Evolutionary conservation across 2,797 vertebrate genomes (phyloP), one percentile per base, ranked within the genome.

Genomic region (Halcyon chelicuti): DNA sequence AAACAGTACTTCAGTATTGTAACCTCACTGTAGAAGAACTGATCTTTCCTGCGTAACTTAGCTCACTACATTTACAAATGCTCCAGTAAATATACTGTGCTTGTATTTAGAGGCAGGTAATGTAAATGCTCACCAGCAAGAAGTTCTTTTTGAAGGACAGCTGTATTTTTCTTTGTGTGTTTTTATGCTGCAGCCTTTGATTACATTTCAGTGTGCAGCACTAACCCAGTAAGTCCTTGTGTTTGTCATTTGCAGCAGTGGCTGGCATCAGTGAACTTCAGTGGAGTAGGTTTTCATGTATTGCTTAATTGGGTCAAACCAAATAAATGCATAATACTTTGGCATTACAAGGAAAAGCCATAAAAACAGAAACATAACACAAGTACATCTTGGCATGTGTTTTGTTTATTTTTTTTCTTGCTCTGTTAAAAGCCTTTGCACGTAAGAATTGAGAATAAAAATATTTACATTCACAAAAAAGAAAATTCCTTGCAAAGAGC

Each of bases 281-380:
- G 47, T 37, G 47, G 94, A 96, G 88, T 87, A 79, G 33, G 22
- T 90, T 96, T 96, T 86, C 74, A 22, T 96, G 89, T 86, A 90
- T 94, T 77, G n/a, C 78, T 94, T 89, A 94, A 94, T 94, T 93
- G 88, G 86, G 88, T 94, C 86, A 89, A 82, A 71, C 47, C 71
- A 96, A 91, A 90, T 87, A 89, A 89, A 71, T 16, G 21, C 58
- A 16, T 57, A 40, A 44, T 68, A 31, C 67, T 93, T 76, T 58
- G 81, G 44, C 61, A 39, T 89, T 94, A 76, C 92, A 91, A 90
- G 49, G 15, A 93, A 79, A 95, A 79, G 8, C 39, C 55, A 85
- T 93, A 91, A 94, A 90, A 93, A 61, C n/a, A 90, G 58, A 71
- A 54, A 82, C 55, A 51, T 13, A 84, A 84, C 0, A 2, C n/a